Conservation (phyloP, 2,797 vertebrate genomes). For the Eutrigla gurnardus region DNA sequence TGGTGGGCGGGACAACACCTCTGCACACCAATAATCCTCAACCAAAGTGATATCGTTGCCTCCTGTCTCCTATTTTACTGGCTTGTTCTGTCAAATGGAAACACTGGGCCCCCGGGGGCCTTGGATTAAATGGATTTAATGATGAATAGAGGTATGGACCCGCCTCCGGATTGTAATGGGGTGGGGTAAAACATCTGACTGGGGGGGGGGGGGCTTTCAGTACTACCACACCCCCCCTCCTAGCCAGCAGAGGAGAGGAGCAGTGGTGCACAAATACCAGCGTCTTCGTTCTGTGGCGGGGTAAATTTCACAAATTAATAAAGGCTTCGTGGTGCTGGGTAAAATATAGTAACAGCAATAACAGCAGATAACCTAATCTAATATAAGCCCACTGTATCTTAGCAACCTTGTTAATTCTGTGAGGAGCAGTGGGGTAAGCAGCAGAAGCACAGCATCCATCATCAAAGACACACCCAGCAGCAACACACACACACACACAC, state of each 20-base stretch:
- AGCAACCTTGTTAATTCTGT: conserved; percentile 88
- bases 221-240: conserved; percentile 33
- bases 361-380: conserved; percentile 87
- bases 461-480: conserved; percentile 80
- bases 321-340: conserved; percentile 77
- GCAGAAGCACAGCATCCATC: conserved; percentile 78
- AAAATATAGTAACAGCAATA: conserved; percentile 89
- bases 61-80: conserved; percentile 64
- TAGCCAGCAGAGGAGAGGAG: conserved; percentile 43
- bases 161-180: conserved; percentile 76
- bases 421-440: conserved; percentile 79
- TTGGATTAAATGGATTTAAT: conserved; percentile 80
- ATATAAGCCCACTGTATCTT: conserved; percentile 87
- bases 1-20: conserved; percentile 65
- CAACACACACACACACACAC: conserved; percentile 49
- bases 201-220: conserved; percentile 60
- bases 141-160: conserved; percentile 78
- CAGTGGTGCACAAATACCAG: conserved; percentile 59
- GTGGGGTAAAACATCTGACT: conserved; percentile 77
- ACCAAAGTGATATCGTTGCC: conserved; percentile 65
- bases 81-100: conserved; percentile 74
- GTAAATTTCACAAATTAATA: conserved; percentile 86
- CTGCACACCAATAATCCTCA: conserved; percentile 63
- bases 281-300: conserved; percentile 80
- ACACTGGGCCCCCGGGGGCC: conserved; percentile 62